Percentiles rank a stretch among this genome's conserved stretches.
Conservation (phyloP, 1,140 invertebrate species). For the Theocolax elegans region DNA sequence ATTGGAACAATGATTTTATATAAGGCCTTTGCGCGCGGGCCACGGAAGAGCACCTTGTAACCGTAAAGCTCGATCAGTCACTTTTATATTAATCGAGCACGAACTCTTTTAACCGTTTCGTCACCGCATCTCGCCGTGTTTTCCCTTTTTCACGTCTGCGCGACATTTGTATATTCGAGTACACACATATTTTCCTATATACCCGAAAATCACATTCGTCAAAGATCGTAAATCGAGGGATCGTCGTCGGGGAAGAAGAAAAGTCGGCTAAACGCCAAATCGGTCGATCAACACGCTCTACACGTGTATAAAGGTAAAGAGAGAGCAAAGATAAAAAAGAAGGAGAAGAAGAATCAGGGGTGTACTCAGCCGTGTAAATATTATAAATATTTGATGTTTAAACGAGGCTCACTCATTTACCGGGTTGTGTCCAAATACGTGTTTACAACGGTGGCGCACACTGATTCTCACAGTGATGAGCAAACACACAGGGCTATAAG, state of each 20-base stretch:
- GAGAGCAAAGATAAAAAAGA: background rate
- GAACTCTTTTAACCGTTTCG: too few relatives aligned
- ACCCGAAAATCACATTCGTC: too few relatives aligned
- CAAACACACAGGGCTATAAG: conserved; percentile 1
- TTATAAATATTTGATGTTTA: conserved; percentile 38
- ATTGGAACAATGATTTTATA: conserved; percentile 21
- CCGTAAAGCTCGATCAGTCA: background rate
- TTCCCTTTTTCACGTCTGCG: too few relatives aligned
- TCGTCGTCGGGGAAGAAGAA: too few relatives aligned
- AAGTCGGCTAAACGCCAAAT: background rate
- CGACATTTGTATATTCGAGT: too few relatives aligned
- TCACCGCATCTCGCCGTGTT: too few relatives aligned
- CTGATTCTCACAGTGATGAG: background rate
- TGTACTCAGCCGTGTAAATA: too few relatives aligned
- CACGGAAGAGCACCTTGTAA: background rate
- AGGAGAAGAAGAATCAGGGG: too few relatives aligned
- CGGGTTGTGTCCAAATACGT: conserved; percentile 6
- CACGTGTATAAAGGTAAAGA: background rate
- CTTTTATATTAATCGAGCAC: too few relatives aligned
- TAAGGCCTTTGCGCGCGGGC: background rate
- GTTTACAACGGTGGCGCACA: conserved; percentile 25
- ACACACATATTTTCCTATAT: too few relatives aligned
- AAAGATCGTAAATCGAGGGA: too few relatives aligned
- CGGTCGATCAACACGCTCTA: too few relatives aligned
- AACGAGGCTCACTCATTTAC: background rate